Conservation (phyloP, 1,140 invertebrate genomes). For the Telenomus remus region DNA sequence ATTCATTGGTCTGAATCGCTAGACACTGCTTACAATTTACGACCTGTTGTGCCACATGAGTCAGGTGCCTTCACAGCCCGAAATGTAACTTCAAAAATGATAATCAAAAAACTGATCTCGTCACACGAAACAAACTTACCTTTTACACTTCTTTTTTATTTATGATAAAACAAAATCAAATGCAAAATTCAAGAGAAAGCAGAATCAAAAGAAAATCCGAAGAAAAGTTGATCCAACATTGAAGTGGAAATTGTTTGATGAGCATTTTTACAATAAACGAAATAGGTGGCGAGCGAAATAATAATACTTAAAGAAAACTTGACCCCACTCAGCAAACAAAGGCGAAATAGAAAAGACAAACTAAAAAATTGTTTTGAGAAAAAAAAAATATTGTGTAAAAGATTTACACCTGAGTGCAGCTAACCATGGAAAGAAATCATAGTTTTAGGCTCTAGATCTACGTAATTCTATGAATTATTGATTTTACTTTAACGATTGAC, state of each 20-base stretch:
- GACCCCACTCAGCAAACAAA: conserved; percentile 64
- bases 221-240: too few species aligned
- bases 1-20: conserved; percentile 16
- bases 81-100: conserved; percentile 9
- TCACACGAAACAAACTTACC: neutral
- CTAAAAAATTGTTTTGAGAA: conserved; percentile 1
- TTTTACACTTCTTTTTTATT: too few species aligned
- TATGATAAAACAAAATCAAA: too few species aligned
- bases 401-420: conserved; percentile 63
- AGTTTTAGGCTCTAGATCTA: conserved; percentile 52
- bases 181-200: too few species aligned
- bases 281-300: conserved; percentile 22
- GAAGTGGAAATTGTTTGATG: too few species aligned
- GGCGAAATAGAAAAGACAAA: conserved; percentile 10
- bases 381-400: too few species aligned
- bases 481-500: conserved; percentile 62
- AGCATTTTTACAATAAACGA: conserved; percentile 8
- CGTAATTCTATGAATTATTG: conserved; percentile 64
- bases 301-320: conserved; percentile 54
- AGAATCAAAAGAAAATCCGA: too few species aligned
- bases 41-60: conserved; percentile 60
- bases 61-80: conserved; percentile 61
- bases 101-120: neutral
- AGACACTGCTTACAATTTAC: conserved; percentile 62
- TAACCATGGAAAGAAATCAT: conserved; percentile 54